phyloP scores from a whole-genome alignment of 1,140 invertebrate genomes.

The Dinoponera quadriceps region DNA sequence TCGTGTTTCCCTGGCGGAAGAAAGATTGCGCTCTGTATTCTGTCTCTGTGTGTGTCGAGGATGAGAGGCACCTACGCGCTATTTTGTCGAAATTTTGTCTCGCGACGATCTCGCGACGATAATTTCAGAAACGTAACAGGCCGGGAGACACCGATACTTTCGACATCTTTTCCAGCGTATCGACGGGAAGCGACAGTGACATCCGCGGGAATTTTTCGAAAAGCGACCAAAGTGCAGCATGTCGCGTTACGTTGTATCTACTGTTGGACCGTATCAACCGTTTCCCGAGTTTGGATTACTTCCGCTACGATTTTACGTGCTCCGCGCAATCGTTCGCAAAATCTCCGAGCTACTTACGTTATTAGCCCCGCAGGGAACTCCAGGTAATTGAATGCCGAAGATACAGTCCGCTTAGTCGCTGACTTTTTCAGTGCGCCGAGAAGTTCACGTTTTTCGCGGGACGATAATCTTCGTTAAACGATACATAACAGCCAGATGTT shows the following conservation, averaged over 20 bases:
- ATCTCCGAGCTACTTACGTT: constrained; percentile 29
- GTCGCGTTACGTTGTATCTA: too few species aligned
- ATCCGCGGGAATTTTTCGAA: neutral
- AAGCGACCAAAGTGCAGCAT: neutral
- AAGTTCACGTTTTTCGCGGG: neutral
- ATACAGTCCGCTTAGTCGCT: neutral
- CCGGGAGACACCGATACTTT: too few species aligned
- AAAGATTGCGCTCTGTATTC: too few species aligned
- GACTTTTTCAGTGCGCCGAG: constrained; percentile 28
- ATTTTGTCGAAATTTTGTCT: too few species aligned
- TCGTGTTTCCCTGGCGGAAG: too few species aligned
- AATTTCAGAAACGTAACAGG: too few species aligned
- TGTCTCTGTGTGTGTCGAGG: too few species aligned
- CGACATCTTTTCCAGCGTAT: too few species aligned
- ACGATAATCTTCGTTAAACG: constrained; percentile 18
- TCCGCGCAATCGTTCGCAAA: constrained; percentile 1
- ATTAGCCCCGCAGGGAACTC: constrained; percentile 26
- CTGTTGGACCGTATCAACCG: neutral
- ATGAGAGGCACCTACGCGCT: too few species aligned
- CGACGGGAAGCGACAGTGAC: too few species aligned
- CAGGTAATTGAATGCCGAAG: constrained; percentile 35
- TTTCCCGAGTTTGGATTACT: constrained; percentile 23
- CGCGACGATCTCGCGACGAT: too few species aligned
- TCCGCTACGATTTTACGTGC: constrained; percentile 10
- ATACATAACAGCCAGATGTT: too few species aligned